Conservation (phyloP, 1,140 invertebrate genomes). For the Lepidurus arcticus region DNA sequence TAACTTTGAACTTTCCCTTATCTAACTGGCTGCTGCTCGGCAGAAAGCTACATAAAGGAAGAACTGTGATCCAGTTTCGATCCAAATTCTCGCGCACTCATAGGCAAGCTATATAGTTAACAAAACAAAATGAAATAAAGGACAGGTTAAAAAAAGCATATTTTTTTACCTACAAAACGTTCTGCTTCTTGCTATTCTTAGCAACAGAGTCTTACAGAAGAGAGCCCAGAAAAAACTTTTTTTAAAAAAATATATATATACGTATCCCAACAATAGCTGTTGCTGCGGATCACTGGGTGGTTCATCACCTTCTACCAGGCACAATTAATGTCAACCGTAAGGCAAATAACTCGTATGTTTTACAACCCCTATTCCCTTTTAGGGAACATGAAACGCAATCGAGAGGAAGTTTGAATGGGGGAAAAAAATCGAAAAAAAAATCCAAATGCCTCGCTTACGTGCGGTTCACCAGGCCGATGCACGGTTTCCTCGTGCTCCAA, state of each 20-base stretch:
- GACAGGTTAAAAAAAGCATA: background rate
- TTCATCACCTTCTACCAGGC: background rate
- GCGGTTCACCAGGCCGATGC: slow-evolving; percentile 69
- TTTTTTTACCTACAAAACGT: background rate
- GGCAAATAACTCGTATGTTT: background rate
- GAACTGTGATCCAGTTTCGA: background rate
- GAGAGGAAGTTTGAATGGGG: background rate
- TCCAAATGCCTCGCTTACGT: slow-evolving; percentile 55
- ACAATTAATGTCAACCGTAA: background rate
- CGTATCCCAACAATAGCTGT: no score
- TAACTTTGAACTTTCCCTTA: slow-evolving; percentile 11
- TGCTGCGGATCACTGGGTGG: background rate
- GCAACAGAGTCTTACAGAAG: background rate
- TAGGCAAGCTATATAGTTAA: background rate
- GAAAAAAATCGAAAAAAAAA: background rate
- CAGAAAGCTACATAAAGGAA: background rate
- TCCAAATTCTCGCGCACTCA: background rate
- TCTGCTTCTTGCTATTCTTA: background rate
- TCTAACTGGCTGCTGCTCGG: background rate
- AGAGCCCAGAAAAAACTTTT: no score
- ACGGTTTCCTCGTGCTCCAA: slow-evolving; percentile 84
- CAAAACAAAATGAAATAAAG: background rate
- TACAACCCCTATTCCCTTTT: background rate
- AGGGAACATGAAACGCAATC: background rate
- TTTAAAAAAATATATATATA: no score